Evolutionary conservation across 1,140 invertebrate species (phyloP), one percentile per base, ranked within the genome.

Genomic region (Pygmarrhopalites habei): DNA sequence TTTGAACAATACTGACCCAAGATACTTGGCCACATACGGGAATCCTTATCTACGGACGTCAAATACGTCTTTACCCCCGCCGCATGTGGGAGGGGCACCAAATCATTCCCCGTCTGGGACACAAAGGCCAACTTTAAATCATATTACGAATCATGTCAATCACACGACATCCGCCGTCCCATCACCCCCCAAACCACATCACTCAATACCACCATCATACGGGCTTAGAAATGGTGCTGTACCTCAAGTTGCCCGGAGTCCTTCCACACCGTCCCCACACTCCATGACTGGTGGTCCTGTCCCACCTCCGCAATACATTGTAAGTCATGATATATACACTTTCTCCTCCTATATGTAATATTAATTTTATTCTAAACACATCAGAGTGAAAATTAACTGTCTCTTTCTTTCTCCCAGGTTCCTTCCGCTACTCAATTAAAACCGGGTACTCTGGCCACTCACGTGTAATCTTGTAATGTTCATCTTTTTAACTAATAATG

Each of bases 1-100:
- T 74, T 80, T 74, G 73, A 82, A 74, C 73, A 85, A 79, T 49
- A 87, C 90, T 55, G 90, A 93, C 73, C 88, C 90, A 12, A 79
- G 88, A 61, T 93, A 89, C 73, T 89, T 87, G 23, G 90, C 90
- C 25, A 86, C 87, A 4, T 94, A 92, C 73, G 90, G 89, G 53
- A 92, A 92, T 77, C 89, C 89, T 1, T 91, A 91, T 75, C 78
- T 92, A 62, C 80, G 89, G 73, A 83, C 79, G 47, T 77, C 79
- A 30, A 69, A 68, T 29, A 72, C 79, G 30, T 77, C 78, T 44
- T 72, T 80, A 52, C 79, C 79, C 53, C 80, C 79, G 2, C 73
- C 76, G 0, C 72, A 70, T 21, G 58, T 30, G 52, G 69, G 41
- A 60, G 15, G 15, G 23, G 29, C 10, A 14, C 3, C 35, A 7